Conservation (phyloP, 2,113 vertebrate species). For the Struthidea cinerea region DNA sequence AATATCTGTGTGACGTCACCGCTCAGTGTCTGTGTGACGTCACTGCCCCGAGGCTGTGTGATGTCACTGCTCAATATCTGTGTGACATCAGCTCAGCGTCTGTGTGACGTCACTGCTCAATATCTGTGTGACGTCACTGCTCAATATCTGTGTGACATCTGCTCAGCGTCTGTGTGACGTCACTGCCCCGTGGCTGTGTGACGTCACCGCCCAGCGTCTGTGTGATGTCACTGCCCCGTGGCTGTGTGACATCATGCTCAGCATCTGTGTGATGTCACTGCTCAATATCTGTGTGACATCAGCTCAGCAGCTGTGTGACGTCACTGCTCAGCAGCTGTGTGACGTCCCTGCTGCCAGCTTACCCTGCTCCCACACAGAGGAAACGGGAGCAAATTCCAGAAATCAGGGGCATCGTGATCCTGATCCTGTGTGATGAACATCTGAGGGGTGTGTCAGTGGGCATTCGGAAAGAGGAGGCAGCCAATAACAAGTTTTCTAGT, state of each 20-base stretch:
- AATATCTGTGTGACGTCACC: background rate
- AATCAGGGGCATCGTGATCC: too few species aligned
- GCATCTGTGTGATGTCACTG: accelerated
- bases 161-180: background rate
- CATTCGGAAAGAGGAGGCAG: background rate
- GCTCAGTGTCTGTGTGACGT: too few species aligned
- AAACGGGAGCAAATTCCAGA: background rate
- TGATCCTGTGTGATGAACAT: background rate
- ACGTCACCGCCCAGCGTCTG: accelerated
- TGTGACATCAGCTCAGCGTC: accelerated
- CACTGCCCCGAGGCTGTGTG: too few species aligned
- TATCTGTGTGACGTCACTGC: too few species aligned
- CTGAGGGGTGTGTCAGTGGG: background rate
- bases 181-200: too few species aligned
- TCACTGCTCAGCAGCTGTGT: background rate
- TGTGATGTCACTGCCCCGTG: accelerated
- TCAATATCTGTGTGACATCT: accelerated
- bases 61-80: too few species aligned
- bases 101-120: background rate
- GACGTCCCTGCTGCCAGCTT: background rate
- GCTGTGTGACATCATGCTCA: background rate
- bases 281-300: accelerated
- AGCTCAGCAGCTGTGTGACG: accelerated
- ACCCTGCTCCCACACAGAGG: background rate
- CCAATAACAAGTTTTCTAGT: background rate